These are phyloP conservation scores for Calosoma granatense DNA, from an alignment of 1,140 invertebrate genomes.

Conservation along the genomic window DNA sequence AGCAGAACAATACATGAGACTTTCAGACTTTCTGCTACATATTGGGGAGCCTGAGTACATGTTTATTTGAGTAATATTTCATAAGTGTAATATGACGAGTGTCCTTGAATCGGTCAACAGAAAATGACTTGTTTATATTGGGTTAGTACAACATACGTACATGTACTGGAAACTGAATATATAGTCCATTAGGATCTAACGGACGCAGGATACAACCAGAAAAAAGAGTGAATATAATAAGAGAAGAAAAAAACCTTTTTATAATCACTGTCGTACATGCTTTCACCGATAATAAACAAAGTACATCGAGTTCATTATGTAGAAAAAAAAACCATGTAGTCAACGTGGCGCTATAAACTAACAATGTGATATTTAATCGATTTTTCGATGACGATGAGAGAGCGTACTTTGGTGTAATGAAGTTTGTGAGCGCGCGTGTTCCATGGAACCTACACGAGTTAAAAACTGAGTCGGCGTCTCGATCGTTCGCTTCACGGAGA, in stretches of 20 bases:
- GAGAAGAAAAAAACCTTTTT: background rate
- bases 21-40: too few relatives aligned
- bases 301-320: background rate
- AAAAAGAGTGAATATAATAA: background rate
- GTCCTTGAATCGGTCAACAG: background rate
- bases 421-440: background rate
- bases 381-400: background rate
- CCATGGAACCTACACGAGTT: background rate
- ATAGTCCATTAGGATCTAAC: background rate
- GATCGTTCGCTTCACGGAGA: background rate
- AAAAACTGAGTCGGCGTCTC: background rate
- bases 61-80: too few relatives aligned
- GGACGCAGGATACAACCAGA: background rate
- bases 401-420: background rate
- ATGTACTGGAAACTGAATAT: background rate
- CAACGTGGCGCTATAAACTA: background rate
- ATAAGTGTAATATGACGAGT: background rate
- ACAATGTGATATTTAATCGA: constrained; percentile 8
- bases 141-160: background rate
- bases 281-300: constrained; percentile 1
- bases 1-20: too few relatives aligned
- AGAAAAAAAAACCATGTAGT: background rate
- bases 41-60: too few relatives aligned
- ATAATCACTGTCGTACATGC: background rate
- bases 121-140: background rate